Evolutionary conservation across 2,797 vertebrate species (phyloP), one percentile per base, ranked within the genome.

Genomic region (Trachops cirrhosus): DNA sequence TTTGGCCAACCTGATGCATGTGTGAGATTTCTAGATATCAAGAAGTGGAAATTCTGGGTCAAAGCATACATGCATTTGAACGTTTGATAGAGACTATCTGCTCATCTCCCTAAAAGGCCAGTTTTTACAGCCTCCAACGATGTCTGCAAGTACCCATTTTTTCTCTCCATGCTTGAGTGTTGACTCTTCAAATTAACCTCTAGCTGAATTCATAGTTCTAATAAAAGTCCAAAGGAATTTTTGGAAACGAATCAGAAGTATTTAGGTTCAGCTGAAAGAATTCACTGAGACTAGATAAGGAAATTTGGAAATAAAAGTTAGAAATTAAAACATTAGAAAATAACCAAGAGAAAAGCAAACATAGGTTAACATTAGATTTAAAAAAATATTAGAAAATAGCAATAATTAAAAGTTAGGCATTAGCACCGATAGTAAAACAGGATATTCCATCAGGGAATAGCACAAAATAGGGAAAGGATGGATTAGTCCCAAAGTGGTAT

Each of bases 291-390:
- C 37, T 24, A 67, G 64, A 6, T 85, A 67, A 85, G 34, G 74
- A 85, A 74, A 75, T 94, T 89, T 85, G 57, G 73, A 94, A 79
- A 86, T 52, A 90, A 74, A 73, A 59, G 44, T 32, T 59, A 80
- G 59, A 84, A 59, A 37, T 90, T 74, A 80, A 48, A 86, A 54
- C 1, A 78, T 14, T 19, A n/a, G n/a, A n/a, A n/a, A n/a, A n/a
- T n/a, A n/a, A n/a, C n/a, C n/a, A n/a, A n/a, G n/a, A n/a, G n/a
- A n/a, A n/a, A n/a, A n/a, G n/a, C n/a, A n/a, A n/a, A n/a, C n/a
- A n/a, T n/a, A n/a, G n/a, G n/a, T n/a, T n/a, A n/a, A n/a, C n/a
- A n/a, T n/a, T n/a, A n/a, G n/a, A n/a, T n/a, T n/a, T n/a, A n/a
- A n/a, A n/a, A n/a, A n/a, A n/a, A n/a, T n/a, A n/a, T n/a, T n/a